Base-by-base conservation (phyloP, 2,797 vertebrate genomes). In the Amniataba percoides region DNA sequence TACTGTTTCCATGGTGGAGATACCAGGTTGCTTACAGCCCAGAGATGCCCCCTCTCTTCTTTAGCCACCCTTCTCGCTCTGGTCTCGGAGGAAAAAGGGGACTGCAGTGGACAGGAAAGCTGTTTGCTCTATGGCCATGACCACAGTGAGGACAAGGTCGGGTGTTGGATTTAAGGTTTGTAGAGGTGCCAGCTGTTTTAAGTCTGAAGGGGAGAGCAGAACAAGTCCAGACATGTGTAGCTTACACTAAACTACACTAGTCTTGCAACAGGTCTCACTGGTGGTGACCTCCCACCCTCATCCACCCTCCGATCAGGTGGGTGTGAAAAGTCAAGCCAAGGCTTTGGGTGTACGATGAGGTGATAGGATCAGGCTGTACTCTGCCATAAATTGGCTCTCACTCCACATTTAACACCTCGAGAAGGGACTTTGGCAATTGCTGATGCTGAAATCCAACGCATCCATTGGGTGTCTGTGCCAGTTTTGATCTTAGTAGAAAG, bases 1-100 rank as follows among this genome's bases (percentile, higher is more conserved):
- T 93, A 78, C 91, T 25, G 53, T 90, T 89, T 78, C 76, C 78
- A 49, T 84, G 76, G 79, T 77, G 81, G 78, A 83, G 88, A 89
- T 84, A 81, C 80, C 78, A 81, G 68, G 77, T 79, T 83, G 52
- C 73, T 83, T 69, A 23, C 80, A 75, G 69, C 63, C 66, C 70
- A 75, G 74, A 69, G 27, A 31, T 5, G 27, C 27, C 63, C 10
- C 65, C 67, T 74, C 67, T 63, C 40, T 77, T 71, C 62, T 79
- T 48, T 74, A 57, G 64, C 51, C 34, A 79, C 57, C 48, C 43
- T 34, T 10, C 34, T 56, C 13, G 48, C 52, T 19, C 59, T 72
- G 42, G 53, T 69, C 69, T 56, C 18, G 57, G 51, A 75, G 66
- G 8, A 73, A 31, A 31, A 31, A 73, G 52, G 36, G 55, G 53